Base-by-base conservation (phyloP, 2,113 vertebrate species). In the Poeciliopsis retropinna region DNA sequence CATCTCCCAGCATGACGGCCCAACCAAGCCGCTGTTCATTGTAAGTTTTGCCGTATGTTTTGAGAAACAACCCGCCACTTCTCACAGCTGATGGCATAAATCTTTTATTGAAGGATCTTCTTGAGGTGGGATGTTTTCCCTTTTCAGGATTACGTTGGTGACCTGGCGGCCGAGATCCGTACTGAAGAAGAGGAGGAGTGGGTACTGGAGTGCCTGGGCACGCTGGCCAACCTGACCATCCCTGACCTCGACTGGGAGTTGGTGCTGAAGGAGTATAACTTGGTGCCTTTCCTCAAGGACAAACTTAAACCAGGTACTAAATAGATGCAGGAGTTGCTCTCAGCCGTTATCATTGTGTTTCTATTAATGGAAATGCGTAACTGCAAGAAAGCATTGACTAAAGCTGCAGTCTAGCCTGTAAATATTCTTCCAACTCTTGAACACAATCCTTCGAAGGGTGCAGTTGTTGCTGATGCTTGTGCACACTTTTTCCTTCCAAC, bases 191-290 rank as follows among this genome's bases (percentile, higher is more conserved):
- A 98, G 85, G 95, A 99, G 54, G 97, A 97, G 87, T 99, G 89
- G 87, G 84, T 98, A 90, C 95, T 99, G 70, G 98, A 99, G 93
- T 98, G 97, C 89, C 88, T 99, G 80, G 97, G 98, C 68, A 98
- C 97, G 0, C 93, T 99, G 80, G 97, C 98, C 57, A 99, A 99
- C 92, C 94, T 99, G 73, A 98, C 96, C 29, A 96, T 99, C 79
- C 94, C 96, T 62, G 96, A 99, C 84, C 92, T 99, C 80, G 97
- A 99, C 85, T 99, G 97, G 97, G 97, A 98, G 76, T 89, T 98
- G 83, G 96, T 99, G 67, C 94, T 98, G 31, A 98, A 98, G 80
- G 97, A 99, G 73, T 99, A 99, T 85, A 97, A 98, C 87, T 91
- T 99, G 78, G 97, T 98, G 73, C 97, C 97, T 0, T 99, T 96